Base-by-base conservation (phyloP, 2,888 invertebrate genomes). In the Axea sp. region DNA sequence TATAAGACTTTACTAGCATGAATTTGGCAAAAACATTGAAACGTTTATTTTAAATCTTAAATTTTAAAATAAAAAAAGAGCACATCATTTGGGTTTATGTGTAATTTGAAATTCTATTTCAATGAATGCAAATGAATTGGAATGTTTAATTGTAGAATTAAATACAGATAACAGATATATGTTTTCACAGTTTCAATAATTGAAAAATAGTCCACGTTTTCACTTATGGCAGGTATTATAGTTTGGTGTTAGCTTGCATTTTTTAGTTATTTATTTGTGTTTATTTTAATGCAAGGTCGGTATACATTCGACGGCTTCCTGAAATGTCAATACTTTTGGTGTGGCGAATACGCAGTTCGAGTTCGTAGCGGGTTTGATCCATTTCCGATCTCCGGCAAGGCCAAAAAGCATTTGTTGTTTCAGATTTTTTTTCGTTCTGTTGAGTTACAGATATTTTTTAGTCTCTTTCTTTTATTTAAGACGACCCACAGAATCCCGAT, bases 371-470 rank as follows among this genome's bases (percentile, higher is more conserved):
- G 14, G 47, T 51, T 28, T 31, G 57, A 67, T 75, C 62, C 62
- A 67, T 62, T 75, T 75, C 75, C 71, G 67, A 72, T 67, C 22
- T 33, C 53, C 47, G 5, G 35, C 60, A 75, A 75, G 75, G 71
- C 24, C 57, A 41, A 67, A 62, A 72, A 62, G 67, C 62, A 72
- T 67, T 68, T 67, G 71, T 57, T 19, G 30, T 17, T 47, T 39
- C 5, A 4, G n/a, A 64, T 62, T 60, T 31, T 43, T 57, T 47
- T 14, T 11, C 39, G 19, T 8, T 37, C 33, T 26, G 11, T 24
- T 11, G 11, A 49, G 30, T 59, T 26, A 15, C 22, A 39, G 22
- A 28, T 2, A 26, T 55, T 71, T 47, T 55, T 49, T 62, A 28
- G 19, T 24, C 45, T 28, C 26, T 62, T 41, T 55, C 51, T 49